Percentiles rank a stretch among this genome's conserved stretches.
Evolutionary conservation across 2,113 vertebrate genomes (phyloP).

Genomic region (Dromas ardeola): DNA sequence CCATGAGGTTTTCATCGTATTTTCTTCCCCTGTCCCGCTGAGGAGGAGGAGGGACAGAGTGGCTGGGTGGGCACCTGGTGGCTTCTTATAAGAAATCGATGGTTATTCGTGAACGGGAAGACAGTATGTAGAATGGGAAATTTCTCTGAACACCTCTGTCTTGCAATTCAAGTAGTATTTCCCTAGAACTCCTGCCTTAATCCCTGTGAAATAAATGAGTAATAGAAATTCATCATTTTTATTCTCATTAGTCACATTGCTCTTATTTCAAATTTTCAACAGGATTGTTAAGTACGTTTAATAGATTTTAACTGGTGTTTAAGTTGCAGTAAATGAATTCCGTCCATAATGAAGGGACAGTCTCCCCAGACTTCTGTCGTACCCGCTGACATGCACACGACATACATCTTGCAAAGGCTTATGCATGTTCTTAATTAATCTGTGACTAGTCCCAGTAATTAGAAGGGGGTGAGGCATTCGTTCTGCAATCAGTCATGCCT

Average conservation of each 20-base stretch:
- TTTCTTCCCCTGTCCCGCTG: not conserved
- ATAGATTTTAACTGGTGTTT: not conserved
- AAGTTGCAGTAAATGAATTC: slow-evolving; percentile 22
- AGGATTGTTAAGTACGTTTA: not conserved
- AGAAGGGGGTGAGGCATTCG: not conserved
- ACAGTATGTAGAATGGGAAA: not conserved
- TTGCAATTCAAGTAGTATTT: not conserved
- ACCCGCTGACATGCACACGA: not conserved
- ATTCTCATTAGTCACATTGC: not conserved
- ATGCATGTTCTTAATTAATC: not conserved
- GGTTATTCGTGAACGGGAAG: not conserved
- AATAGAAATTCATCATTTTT: not conserved
- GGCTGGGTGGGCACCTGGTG: not conserved
- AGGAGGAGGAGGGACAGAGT: not conserved
- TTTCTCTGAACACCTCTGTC: not conserved
- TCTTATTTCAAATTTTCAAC: not conserved
- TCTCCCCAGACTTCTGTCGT: not conserved
- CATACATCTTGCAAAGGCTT: not conserved
- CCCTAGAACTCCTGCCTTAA: not conserved
- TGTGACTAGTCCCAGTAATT: not conserved
- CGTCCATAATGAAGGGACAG: not conserved
- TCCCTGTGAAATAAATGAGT: not conserved
- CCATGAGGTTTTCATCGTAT: not conserved
- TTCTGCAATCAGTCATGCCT: not conserved
- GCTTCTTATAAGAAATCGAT: not conserved